A percentile compares a stretch with the other conserved stretches of the same genome.
phyloP scores from a whole-genome alignment of 2,888 invertebrate genomes.

The Volucella bombylans region DNA sequence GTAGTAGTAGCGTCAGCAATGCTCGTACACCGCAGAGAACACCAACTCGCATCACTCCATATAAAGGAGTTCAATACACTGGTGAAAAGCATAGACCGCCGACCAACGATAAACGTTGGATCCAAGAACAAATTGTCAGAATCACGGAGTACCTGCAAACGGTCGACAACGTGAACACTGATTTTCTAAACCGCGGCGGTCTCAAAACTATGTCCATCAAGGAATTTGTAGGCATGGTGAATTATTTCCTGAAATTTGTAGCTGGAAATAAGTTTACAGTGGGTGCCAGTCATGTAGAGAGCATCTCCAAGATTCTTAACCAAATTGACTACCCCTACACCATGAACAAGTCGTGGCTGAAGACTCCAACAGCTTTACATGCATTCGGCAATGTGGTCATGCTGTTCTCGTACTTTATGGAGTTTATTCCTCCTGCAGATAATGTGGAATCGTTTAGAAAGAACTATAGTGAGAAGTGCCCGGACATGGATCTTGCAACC shows the following conservation, averaged over 20 bases:
- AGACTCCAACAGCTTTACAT: conserved; percentile 81
- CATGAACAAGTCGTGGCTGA: conserved; percentile 81
- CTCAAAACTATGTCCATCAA: conserved; percentile 81
- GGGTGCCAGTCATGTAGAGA: conserved; percentile 79
- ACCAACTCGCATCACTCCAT: conserved; percentile 62
- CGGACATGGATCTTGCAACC: conserved; percentile 76
- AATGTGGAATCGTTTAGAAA: conserved; percentile 55
- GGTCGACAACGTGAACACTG: conserved; percentile 74
- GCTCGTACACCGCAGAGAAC: conserved; percentile 73
- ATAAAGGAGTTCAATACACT: conserved; percentile 72
- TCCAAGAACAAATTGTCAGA: conserved; percentile 77
- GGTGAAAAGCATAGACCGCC: conserved; percentile 78
- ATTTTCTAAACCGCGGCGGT: conserved; percentile 76
- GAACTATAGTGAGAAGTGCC: conserved; percentile 72
- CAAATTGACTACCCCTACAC: conserved; percentile 80
- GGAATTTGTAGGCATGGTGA: conserved; percentile 80
- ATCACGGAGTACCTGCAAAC: conserved; percentile 78
- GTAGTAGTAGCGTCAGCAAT: conserved; percentile 74
- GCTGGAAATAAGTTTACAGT: conserved; percentile 79
- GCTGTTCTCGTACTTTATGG: conserved; percentile 79
- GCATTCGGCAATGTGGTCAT: conserved; percentile 80
- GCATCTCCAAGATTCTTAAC: conserved; percentile 78
- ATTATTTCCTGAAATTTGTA: conserved; percentile 78
- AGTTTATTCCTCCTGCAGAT: conserved; percentile 76
- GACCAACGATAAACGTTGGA: conserved; percentile 80